A percentile compares a stretch with the other conserved stretches of the same genome.
These are phyloP conservation scores for Sterna hirundo DNA, from an alignment of 2,113 vertebrate species.

Conservation along the genomic window DNA sequence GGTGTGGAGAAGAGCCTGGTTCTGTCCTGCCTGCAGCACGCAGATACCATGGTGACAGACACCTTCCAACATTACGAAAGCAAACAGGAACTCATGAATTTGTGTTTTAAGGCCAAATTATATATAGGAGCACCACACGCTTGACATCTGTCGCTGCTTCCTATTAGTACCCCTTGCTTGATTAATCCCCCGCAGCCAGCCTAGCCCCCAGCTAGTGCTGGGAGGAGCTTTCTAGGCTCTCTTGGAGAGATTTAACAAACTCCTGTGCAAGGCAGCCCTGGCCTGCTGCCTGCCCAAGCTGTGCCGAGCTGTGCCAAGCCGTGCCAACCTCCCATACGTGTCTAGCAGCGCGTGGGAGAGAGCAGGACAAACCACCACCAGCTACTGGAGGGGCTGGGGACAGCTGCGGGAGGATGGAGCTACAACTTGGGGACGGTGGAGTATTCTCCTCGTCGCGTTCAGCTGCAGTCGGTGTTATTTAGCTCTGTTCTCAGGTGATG, in stretches of 20 bases:
- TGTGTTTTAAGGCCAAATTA: neutral
- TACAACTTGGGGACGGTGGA: rapidly evolving
- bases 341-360: neutral
- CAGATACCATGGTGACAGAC: constrained; percentile 41
- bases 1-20: neutral
- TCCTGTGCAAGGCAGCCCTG: neutral
- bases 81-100: neutral
- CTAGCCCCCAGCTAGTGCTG: neutral
- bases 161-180: neutral
- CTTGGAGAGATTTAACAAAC: neutral
- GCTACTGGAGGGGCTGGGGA: neutral
- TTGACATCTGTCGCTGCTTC: neutral
- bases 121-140: neutral
- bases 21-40: neutral
- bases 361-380: neutral
- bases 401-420: neutral
- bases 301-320: neutral
- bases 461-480: neutral
- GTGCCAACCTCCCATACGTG: neutral
- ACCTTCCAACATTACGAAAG: neutral
- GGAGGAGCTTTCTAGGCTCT: neutral
- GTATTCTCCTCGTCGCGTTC: too few species aligned
- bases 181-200: neutral
- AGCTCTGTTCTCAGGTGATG: neutral
- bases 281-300: neutral